Conservation (phyloP, 2,888 invertebrate genomes). For the Agrotis puta region DNA sequence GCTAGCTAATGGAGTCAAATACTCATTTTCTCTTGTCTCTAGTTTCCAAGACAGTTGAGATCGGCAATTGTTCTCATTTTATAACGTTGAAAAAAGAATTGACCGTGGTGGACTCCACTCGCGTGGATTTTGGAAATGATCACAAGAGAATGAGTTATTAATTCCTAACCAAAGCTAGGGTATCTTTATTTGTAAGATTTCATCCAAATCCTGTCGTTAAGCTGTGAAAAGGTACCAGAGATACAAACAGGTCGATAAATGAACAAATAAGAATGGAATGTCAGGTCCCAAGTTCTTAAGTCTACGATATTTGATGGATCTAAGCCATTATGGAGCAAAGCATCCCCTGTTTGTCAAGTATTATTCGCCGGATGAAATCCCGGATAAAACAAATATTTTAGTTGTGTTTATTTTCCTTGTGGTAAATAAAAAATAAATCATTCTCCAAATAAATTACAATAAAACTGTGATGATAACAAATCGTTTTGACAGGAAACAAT, state of each 20-base stretch:
- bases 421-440: not conserved
- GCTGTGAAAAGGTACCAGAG: too few relatives aligned
- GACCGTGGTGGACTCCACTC: too few relatives aligned
- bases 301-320: not conserved
- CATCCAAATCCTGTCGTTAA: too few relatives aligned
- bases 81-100: too few relatives aligned
- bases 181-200: too few relatives aligned
- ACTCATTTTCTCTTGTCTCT: not conserved
- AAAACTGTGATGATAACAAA: conserved; percentile 4
- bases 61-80: not conserved
- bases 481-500: conserved; percentile 15
- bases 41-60: not conserved
- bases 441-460: conserved; percentile 2
- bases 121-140: not conserved
- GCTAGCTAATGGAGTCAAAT: not conserved
- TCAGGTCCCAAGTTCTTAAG: not conserved
- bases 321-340: not conserved
- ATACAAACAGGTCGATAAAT: too few relatives aligned
- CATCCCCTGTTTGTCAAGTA: not conserved
- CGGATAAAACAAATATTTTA: conserved; percentile 7
- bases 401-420: not conserved
- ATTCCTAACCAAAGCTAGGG: too few relatives aligned
- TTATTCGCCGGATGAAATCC: conserved; percentile 5
- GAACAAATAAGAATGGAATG: too few relatives aligned
- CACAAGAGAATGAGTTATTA: too few relatives aligned